phyloP scores from a whole-genome alignment of 2,888 invertebrate species.

The Amiota minor region DNA sequence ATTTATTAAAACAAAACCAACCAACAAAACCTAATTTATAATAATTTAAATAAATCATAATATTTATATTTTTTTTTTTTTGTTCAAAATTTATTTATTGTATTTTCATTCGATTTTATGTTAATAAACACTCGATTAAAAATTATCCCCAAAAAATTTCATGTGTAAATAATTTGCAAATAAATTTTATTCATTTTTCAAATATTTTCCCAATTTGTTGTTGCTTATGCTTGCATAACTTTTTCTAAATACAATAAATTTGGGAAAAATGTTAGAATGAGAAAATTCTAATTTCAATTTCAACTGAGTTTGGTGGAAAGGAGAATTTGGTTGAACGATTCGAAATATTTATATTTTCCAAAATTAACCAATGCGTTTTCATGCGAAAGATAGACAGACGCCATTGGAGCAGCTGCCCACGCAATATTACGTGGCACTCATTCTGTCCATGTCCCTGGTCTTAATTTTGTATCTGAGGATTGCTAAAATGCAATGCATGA shows the following conservation, averaged over 20 bases:
- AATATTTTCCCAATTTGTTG: neutral
- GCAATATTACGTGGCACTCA: slow-evolving; percentile 10
- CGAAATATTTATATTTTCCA: slow-evolving; percentile 36
- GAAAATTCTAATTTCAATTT: slow-evolving; percentile 49
- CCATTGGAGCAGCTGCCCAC: slow-evolving; percentile 14
- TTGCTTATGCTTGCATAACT: neutral
- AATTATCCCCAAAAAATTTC: slow-evolving; percentile 45
- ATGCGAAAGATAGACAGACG: neutral
- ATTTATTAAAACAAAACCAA: neutral
- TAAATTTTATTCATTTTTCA: slow-evolving; percentile 50
- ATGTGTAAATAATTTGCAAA: too few species aligned
- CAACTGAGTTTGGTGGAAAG: slow-evolving; percentile 42
- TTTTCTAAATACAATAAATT: neutral
- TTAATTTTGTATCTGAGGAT: neutral
- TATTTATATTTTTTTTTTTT: neutral
- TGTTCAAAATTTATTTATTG: neutral
- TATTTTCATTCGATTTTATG: slow-evolving; percentile 46
- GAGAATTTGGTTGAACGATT: slow-evolving; percentile 33
- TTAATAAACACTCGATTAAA: slow-evolving; percentile 72
- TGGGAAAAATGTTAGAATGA: too few species aligned
- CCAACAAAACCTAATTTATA: neutral
- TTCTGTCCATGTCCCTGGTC: neutral
- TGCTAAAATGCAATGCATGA: neutral
- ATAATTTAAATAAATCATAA: neutral
- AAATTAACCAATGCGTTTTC: slow-evolving; percentile 49